These are phyloP conservation scores for Cryptotis parvus DNA, from an alignment of 2,113 vertebrate species.

Conservation along the genomic window DNA sequence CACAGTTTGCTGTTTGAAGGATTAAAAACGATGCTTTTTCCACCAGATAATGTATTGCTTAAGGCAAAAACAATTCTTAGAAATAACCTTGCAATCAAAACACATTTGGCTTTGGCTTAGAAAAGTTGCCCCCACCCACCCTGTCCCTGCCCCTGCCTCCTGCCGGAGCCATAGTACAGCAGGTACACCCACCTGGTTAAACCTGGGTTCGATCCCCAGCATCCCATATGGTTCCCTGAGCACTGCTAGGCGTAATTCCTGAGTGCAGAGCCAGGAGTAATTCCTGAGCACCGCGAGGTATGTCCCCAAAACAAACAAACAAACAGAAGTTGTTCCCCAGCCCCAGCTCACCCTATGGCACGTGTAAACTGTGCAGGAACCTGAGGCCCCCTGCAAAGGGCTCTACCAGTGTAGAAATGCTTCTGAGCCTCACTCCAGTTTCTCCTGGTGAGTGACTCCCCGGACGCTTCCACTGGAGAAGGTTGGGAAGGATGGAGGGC, in stretches of 20 bases:
- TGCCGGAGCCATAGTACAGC: no score
- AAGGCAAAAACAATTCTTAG: conserved; percentile 50
- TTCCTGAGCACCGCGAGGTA: no score
- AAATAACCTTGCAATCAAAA: conserved; percentile 19
- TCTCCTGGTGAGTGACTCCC: not conserved
- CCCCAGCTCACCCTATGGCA: no score
- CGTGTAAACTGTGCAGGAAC: not conserved
- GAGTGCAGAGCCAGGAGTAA: no score
- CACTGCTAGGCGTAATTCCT: no score
- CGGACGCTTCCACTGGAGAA: not conserved
- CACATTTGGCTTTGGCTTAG: conserved; percentile 2
- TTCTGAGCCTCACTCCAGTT: not conserved
- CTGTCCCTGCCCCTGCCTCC: no score
- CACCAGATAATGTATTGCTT: conserved; percentile 12
- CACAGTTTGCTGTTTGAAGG: conserved; percentile 16
- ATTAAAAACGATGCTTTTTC: not conserved
- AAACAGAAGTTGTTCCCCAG: no score
- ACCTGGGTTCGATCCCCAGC: no score
- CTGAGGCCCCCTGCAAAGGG: not conserved
- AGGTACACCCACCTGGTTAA: no score
- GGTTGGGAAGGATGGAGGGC: not conserved
- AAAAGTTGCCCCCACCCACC: not conserved
- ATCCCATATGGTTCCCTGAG: no score
- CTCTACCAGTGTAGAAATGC: not conserved
- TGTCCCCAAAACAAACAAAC: no score